These are phyloP conservation scores for Neomicropteryx cornuta DNA, from an alignment of 1,140 invertebrate species.

Conservation along the genomic window DNA sequence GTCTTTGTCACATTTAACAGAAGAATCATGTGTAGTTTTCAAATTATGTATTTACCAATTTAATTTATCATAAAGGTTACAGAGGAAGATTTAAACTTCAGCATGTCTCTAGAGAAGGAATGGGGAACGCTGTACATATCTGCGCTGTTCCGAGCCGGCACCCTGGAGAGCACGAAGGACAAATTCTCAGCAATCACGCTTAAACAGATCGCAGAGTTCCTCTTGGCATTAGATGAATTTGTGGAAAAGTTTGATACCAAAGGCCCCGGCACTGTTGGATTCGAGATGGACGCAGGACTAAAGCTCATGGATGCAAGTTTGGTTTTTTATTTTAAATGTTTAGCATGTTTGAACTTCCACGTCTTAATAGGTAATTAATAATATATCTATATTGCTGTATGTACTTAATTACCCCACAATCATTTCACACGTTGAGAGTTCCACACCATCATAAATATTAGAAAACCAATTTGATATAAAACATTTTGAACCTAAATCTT, in stretches of 20 bases:
- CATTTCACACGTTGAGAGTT: too few relatives aligned
- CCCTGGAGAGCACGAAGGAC: slow-evolving; percentile 58
- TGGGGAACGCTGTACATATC: slow-evolving; percentile 58
- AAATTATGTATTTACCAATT: too few relatives aligned
- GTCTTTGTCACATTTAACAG: too few relatives aligned
- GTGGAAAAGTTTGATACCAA: slow-evolving; percentile 57
- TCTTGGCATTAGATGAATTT: slow-evolving; percentile 52
- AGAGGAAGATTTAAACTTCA: slow-evolving; percentile 42
- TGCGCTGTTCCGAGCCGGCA: slow-evolving; percentile 52
- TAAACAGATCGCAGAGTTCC: slow-evolving; percentile 61
- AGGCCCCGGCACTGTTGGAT: slow-evolving; percentile 66
- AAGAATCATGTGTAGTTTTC: not conserved
- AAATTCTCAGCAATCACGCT: slow-evolving; percentile 69
- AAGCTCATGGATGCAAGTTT: slow-evolving; percentile 49
- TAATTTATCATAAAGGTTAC: too few relatives aligned
- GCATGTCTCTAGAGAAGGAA: slow-evolving; percentile 48
- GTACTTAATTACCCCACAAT: too few relatives aligned
- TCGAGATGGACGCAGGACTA: slow-evolving; percentile 62
- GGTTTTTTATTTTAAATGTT: not conserved
- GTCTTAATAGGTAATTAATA: not conserved
- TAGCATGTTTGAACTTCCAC: not conserved
- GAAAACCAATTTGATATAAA: too few relatives aligned
- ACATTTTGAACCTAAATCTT: too few relatives aligned
- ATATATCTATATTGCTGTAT: too few relatives aligned
- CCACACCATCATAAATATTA: too few relatives aligned